Evolutionary conservation across 2,797 vertebrate genomes (phyloP), one percentile per base, ranked within the genome.

Genomic region (Scolopax rusticola): DNA sequence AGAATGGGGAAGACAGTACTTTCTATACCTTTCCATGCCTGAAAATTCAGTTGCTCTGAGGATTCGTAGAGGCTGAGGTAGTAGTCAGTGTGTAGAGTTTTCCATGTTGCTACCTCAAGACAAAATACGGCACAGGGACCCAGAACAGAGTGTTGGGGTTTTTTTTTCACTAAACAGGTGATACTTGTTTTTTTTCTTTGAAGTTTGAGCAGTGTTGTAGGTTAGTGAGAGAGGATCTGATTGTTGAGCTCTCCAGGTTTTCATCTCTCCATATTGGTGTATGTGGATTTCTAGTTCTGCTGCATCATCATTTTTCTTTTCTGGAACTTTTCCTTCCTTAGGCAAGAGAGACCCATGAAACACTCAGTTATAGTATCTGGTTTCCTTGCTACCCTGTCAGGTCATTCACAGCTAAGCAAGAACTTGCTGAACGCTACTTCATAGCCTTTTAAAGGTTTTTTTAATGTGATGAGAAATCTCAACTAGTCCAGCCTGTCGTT

Each of bases 51-150:
- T 92, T 97, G 61, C 57, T 96, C 21, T 95, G 78, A 93, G 96
- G 71, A 77, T 40, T 92, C 28, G 9, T 94, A 8, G 80, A 87
- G 60, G 25, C 73, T 85, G 96, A 97, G 94, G 94, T 92, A 95
- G 81, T 93, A 91, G 85, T 93, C 36, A 73, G 84, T 81, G 36
- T 86, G 75, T 93, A 33, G 87, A 85, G 65, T 76, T 97, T 97
- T 94, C 77, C 23, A 20, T 84, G 50, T 97, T 97, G 84, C 75
- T 96, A 95, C 94, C 96, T 97, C 85, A 96, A 77, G 89, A 86
- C 17, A 83, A 78, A 81, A 60, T 84, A 57, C 77, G 87, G 67
- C 17, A 30, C 88, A 95, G 45, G 96, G 90, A 91, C 97, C 88
- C 93, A 84, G 85, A 93, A 90, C 28, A 87, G 56, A 91, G 69